Evolutionary conservation across 2,113 vertebrate species (phyloP).

Genomic region (Urocitellus parryii): DNA sequence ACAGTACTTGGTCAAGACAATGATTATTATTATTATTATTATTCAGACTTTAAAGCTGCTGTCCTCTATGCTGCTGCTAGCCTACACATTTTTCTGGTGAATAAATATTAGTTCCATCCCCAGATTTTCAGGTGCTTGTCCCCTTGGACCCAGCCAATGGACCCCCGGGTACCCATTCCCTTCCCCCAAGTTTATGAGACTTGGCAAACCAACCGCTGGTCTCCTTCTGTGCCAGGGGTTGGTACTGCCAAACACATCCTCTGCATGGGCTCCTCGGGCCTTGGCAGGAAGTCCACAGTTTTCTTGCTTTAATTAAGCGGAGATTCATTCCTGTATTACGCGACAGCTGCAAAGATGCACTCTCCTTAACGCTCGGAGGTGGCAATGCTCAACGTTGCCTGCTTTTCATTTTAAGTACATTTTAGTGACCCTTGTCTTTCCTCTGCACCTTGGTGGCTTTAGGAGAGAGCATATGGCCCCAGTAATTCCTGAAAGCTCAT

Average conservation of each 20-base stretch:
- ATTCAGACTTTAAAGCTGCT: neutral
- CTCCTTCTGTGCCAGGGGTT: neutral
- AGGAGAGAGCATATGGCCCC: conserved; percentile 69
- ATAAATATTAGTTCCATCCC: neutral
- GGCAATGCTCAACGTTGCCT: neutral
- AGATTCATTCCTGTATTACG: neutral
- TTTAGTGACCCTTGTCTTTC: neutral
- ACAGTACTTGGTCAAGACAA: neutral
- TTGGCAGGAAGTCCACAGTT: conserved; percentile 15
- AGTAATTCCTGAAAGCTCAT: conserved; percentile 50
- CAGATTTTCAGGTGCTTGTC: neutral
- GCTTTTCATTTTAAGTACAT: conserved; percentile 56
- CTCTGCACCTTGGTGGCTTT: neutral
- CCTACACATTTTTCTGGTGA: neutral
- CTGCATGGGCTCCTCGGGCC: conserved; percentile 2
- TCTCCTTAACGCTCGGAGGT: neutral
- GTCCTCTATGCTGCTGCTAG: neutral
- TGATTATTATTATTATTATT: neutral
- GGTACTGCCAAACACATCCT: neutral
- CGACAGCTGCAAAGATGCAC: neutral
- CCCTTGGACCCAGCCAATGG: neutral
- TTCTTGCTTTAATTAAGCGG: conserved; percentile 59
- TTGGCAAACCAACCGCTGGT: neutral
- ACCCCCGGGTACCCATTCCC: neutral
- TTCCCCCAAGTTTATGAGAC: neutral